Evolutionary conservation across 2,888 invertebrate genomes (phyloP).

Genomic region (Stenodera caucasica): DNA sequence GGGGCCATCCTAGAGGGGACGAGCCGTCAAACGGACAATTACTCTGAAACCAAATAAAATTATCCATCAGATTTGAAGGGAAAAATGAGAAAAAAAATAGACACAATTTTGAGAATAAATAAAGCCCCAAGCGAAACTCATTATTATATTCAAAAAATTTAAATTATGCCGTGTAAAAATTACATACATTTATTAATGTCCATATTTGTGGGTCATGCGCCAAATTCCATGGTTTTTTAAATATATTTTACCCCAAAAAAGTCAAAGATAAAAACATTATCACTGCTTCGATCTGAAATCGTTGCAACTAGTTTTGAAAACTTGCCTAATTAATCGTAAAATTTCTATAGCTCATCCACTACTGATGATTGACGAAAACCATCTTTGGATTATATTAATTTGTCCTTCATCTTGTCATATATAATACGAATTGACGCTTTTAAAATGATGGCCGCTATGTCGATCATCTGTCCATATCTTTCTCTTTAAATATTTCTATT

Average conservation of each 20-base stretch:
- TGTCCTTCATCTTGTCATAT: neutral
- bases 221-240: constrained; percentile 1
- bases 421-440: neutral
- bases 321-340: too few species aligned
- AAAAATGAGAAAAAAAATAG: neutral
- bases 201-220: constrained; percentile 7
- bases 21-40: constrained; percentile 55
- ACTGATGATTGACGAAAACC: neutral
- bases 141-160: neutral
- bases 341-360: too few species aligned
- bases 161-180: constrained; percentile 6
- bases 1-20: constrained; percentile 67
- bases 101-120: too few species aligned
- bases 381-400: neutral
- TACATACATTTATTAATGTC: constrained; percentile 7
- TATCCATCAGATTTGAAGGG: too few species aligned
- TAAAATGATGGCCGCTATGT: neutral
- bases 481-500: constrained; percentile 14
- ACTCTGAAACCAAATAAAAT: constrained; percentile 56
- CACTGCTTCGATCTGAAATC: neutral
- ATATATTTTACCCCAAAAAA: neutral
- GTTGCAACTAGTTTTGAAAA: too few species aligned
- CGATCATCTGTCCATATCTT: constrained; percentile 10
- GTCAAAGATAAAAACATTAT: too few species aligned
- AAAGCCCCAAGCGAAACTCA: too few species aligned